A percentile compares a stretch with the other conserved stretches of the same genome.
Conservation (phyloP, 2,113 vertebrate species). For the Ascaphus truei region DNA sequence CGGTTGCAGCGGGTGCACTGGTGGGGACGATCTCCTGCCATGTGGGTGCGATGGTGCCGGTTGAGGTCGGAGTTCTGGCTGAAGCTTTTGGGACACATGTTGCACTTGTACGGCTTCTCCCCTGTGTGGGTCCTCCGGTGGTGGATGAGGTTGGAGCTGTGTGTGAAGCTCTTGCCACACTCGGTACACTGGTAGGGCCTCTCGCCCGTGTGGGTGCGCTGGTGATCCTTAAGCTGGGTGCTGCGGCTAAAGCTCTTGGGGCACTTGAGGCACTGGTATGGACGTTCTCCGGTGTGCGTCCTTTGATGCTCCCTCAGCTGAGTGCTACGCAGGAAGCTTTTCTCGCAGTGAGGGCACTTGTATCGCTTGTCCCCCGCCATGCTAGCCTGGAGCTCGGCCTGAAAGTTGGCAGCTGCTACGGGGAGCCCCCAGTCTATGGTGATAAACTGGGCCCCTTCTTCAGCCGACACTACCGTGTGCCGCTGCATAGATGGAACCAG, state of each 20-base stretch:
- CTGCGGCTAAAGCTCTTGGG: slow-evolving; percentile 24
- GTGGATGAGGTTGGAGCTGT: slow-evolving; percentile 29
- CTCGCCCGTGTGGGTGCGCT: slow-evolving; percentile 27
- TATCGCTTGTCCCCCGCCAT: not conserved
- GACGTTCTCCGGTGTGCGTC: slow-evolving; percentile 18
- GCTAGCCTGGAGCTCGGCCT: not conserved
- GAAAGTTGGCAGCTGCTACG: not conserved
- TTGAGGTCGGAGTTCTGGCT: slow-evolving; percentile 37
- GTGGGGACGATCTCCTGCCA: slow-evolving; percentile 13
- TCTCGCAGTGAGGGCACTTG: slow-evolving; percentile 14
- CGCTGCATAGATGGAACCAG: not conserved
- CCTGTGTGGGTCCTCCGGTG: slow-evolving; percentile 25
- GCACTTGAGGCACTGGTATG: slow-evolving; percentile 28
- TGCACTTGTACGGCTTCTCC: slow-evolving; percentile 17
- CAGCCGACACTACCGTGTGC: not conserved
- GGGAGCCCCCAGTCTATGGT: slow-evolving; percentile 2
- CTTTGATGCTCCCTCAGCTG: slow-evolving; percentile 11
- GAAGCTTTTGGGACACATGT: slow-evolving; percentile 27
- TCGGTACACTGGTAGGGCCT: slow-evolving; percentile 13
- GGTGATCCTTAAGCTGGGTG: slow-evolving; percentile 29
- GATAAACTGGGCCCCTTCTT: not conserved
- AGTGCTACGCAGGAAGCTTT: slow-evolving; percentile 15
- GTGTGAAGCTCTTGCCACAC: slow-evolving; percentile 24
- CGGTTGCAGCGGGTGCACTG: slow-evolving; percentile 20
- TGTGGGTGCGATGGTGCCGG: slow-evolving; percentile 33